These are phyloP conservation scores for Neoarius graeffei DNA, from an alignment of 2,113 vertebrate genomes.

Conservation along the genomic window DNA sequence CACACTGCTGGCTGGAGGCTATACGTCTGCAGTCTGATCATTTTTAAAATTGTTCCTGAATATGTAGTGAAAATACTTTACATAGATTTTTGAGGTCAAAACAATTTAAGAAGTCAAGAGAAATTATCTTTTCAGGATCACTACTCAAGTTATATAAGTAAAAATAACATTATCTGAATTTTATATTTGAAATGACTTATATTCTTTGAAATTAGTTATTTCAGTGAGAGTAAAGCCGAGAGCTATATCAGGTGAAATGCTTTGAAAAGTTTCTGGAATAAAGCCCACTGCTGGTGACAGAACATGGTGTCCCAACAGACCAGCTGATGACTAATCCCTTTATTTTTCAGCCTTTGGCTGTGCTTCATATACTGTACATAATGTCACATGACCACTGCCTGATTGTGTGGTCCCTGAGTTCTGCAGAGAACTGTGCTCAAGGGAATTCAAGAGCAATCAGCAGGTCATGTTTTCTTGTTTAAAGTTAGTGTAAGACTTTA, in stretches of 20 bases:
- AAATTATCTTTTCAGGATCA: neutral
- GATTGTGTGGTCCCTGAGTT: neutral
- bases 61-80: neutral
- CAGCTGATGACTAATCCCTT: neutral
- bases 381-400: slow-evolving; percentile 17
- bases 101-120: slow-evolving; percentile 31
- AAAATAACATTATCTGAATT: too few species aligned
- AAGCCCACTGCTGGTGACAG: neutral
- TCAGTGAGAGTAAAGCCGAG: neutral
- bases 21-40: neutral
- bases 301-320: neutral
- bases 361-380: slow-evolving; percentile 11
- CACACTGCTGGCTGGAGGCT: neutral
- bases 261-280: neutral
- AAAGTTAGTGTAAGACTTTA: neutral
- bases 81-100: neutral
- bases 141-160: neutral
- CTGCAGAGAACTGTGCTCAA: neutral
- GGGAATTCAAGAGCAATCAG: slow-evolving; percentile 10
- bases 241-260: neutral
- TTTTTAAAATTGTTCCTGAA: neutral
- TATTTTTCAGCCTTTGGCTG: slow-evolving; percentile 5
- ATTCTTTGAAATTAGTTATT: neutral
- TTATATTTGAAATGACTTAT: too few species aligned
- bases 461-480: slow-evolving; percentile 2